A percentile compares a stretch with the other conserved stretches of the same genome.
Evolutionary conservation across 2,797 vertebrate genomes (phyloP).

Genomic region (Syndactyla subalaris): DNA sequence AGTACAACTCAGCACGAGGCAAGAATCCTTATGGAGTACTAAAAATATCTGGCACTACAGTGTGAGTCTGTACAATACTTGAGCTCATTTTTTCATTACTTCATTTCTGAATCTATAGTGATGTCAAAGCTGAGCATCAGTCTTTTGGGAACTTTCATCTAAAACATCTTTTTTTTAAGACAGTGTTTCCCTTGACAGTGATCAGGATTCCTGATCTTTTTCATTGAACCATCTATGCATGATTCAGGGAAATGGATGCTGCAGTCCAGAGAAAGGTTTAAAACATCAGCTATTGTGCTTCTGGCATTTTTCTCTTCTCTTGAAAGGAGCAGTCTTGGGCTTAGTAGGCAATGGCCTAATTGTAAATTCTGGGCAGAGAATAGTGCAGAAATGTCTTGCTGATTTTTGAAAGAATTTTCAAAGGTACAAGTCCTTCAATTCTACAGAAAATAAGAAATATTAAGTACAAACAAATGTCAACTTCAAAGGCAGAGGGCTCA

Average conservation of each 20-base stretch:
- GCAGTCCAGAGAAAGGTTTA: neutral
- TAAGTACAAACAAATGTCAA: slow-evolving; percentile 4
- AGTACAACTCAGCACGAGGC: neutral
- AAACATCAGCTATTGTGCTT: neutral
- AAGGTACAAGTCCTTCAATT: slow-evolving; percentile 7
- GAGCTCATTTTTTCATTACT: neutral
- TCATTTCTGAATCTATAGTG: neutral
- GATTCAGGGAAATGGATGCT: slow-evolving; percentile 2
- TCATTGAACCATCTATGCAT: neutral
- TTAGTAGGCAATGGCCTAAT: neutral
- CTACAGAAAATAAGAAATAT: slow-evolving; percentile 38
- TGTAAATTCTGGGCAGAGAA: slow-evolving; percentile 33
- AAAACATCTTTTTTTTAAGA: neutral
- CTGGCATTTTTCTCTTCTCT: slow-evolving; percentile 10
- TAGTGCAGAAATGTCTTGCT: neutral
- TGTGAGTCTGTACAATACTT: neutral
- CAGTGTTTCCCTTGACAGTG: neutral
- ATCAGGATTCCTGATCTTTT: neutral
- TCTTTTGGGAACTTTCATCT: neutral
- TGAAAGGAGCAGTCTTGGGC: neutral
- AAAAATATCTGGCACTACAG: neutral
- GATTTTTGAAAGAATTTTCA: slow-evolving; percentile 24
- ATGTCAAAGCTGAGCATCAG: neutral
- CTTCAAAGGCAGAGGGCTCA: neutral
- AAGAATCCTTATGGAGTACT: neutral